phyloP scores from a whole-genome alignment of 1,140 invertebrate genomes.

The Drosophila bifasciata region DNA sequence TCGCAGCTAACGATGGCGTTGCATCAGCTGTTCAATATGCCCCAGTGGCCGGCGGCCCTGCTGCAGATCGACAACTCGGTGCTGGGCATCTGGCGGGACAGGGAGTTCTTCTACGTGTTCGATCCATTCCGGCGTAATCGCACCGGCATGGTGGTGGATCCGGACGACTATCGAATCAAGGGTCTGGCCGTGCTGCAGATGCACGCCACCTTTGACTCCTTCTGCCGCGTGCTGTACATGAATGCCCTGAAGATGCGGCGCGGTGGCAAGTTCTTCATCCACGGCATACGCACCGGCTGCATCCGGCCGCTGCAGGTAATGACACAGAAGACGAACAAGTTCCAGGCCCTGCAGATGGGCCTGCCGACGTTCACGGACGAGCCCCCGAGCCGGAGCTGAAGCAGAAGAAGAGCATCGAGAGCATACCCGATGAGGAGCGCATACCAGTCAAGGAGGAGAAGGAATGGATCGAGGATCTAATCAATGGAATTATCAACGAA shows the following conservation, averaged over 20 bases:
- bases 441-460: conserved; percentile 49
- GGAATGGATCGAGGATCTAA: conserved; percentile 56
- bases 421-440: conserved; percentile 71
- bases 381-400: conserved; percentile 13
- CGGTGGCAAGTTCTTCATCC: conserved; percentile 81
- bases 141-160: conserved; percentile 69
- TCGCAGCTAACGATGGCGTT: conserved; percentile 80
- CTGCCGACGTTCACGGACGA: conserved; percentile 66
- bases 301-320: conserved; percentile 68
- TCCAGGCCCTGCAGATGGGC: conserved; percentile 62
- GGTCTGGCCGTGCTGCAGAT: conserved; percentile 73
- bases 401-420: conserved; percentile 76
- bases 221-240: conserved; percentile 61
- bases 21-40: conserved; percentile 76
- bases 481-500: conserved; percentile 58
- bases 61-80: conserved; percentile 83
- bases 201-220: conserved; percentile 76
- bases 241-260: conserved; percentile 77
- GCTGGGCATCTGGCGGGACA: conserved; percentile 84
- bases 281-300: conserved; percentile 71
- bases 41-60: conserved; percentile 82
- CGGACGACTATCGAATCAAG: conserved; percentile 72
- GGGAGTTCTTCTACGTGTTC: conserved; percentile 84
- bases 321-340: conserved; percentile 57
- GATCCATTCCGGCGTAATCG: conserved; percentile 83